Percentiles rank a stretch among this genome's conserved stretches.
Conservation (phyloP, 1,140 invertebrate species). For the Sycobia sp. region DNA sequence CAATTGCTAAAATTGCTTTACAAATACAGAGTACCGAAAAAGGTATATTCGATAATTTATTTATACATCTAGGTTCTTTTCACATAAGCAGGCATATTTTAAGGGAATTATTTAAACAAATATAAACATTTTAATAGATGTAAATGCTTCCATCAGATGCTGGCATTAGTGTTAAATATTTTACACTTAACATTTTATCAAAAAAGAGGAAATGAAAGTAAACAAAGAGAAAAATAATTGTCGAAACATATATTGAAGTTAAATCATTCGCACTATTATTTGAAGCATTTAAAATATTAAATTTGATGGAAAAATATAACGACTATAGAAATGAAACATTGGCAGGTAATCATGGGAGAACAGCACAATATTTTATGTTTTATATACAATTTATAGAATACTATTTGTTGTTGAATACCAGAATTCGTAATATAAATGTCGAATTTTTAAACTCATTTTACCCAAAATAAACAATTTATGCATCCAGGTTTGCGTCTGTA, state of each 20-base stretch:
- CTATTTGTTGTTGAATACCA: slow-evolving; percentile 38
- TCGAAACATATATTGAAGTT: too few species aligned
- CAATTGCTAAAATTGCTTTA: slow-evolving; percentile 52
- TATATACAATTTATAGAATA: too few species aligned
- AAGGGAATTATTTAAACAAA: slow-evolving; percentile 42
- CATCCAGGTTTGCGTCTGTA: too few species aligned
- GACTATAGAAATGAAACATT: slow-evolving; percentile 36
- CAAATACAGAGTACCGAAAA: slow-evolving; percentile 49
- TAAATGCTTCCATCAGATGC: slow-evolving; percentile 34
- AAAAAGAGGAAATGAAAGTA: slow-evolving; percentile 25
- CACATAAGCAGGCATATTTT: slow-evolving; percentile 60
- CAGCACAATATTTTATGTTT: slow-evolving; percentile 46
- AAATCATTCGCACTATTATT: background rate
- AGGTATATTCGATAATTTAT: slow-evolving; percentile 53
- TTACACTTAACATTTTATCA: slow-evolving; percentile 50
- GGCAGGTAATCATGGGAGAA: slow-evolving; percentile 45
- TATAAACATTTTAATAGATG: slow-evolving; percentile 51
- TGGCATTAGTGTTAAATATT: slow-evolving; percentile 50
- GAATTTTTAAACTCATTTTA: slow-evolving; percentile 29
- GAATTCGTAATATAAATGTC: too few species aligned
- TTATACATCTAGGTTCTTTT: slow-evolving; percentile 60
- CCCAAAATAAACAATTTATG: background rate
- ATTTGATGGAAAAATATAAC: slow-evolving; percentile 27
- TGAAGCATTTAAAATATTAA: background rate
- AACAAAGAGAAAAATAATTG: too few species aligned